Evolutionary conservation across 2,797 vertebrate genomes (phyloP), one percentile per base, ranked within the genome.

Genomic region (Fratercula arctica): DNA sequence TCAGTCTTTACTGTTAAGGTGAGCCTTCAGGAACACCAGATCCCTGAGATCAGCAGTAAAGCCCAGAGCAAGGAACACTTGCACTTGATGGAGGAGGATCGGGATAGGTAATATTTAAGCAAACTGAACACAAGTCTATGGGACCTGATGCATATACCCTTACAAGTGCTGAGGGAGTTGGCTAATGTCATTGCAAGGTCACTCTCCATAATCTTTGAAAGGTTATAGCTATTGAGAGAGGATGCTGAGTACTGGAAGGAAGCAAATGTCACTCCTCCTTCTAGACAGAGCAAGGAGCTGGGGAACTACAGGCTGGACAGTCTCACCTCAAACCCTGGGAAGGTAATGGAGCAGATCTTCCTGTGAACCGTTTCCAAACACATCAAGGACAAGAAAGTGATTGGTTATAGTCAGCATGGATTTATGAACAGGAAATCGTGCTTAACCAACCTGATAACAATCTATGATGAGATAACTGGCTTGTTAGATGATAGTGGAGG

Each of bases 31-130:
- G 64, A 61, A 26, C 60, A 54, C 39, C 54, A 37, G 9, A 26
- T 60, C 23, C 26, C 18, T 19, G 39, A 45, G 16, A 53, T 35
- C 33, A 53, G 28, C 11, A 31, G 25, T 26, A 8, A 51, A 37
- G 26, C 53, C 28, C 35, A 17, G 15, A 53, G 54, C 54, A 60
- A 37, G 64, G 54, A 69, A 45, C 37, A 68, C 45, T 51, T 75
- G 46, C 0, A 0, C 31, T 46, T 29, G n/a, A 3, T 43, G 37
- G 29, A 61, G 41, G 43, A 66, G 9, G 23, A n/a, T 43, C 18
- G 41, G 17, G 15, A 51, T 57, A 41, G 41, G 25, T 82, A 39
- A 18, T 51, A 43, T 41, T 74, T 85, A 51, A 59, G 51, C 43
- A 35, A 43, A 76, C 26, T 26, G 31, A 51, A 68, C 21, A 17